phyloP scores from a whole-genome alignment of 37 sponge, comb jelly and placozoan species.

The Oscarella lobularis region DNA sequence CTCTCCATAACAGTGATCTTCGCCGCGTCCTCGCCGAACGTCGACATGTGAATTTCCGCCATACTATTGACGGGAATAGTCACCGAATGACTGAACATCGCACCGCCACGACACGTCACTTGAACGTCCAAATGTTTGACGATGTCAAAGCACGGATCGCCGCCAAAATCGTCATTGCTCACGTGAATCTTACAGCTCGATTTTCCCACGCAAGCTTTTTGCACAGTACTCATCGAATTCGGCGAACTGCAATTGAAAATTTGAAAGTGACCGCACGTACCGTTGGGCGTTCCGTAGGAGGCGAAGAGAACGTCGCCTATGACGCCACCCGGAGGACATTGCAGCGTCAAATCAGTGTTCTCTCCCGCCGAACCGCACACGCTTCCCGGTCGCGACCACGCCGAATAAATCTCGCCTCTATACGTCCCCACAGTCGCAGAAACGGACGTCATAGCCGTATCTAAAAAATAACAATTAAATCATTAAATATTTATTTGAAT shows the following conservation, averaged over 20 bases:
- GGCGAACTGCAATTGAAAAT: conserved; percentile 1
- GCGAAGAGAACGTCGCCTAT: neutral
- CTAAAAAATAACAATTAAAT: neutral
- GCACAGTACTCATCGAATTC: neutral
- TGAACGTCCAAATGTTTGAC: neutral
- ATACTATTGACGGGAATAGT: neutral
- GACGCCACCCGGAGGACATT: conserved; percentile 1
- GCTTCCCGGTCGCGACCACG: neutral
- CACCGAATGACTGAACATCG: neutral
- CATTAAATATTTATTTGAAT: neutral
- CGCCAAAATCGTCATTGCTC: neutral
- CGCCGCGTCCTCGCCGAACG: neutral
- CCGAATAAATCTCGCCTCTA: neutral
- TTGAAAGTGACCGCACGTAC: conserved; percentile 1
- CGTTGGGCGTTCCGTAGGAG: conserved; percentile 4
- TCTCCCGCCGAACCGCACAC: neutral
- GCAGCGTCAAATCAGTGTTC: neutral
- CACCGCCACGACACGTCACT: neutral
- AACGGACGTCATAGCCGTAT: neutral
- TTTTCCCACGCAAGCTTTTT: neutral
- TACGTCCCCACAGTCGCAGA: neutral
- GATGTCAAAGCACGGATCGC: conserved; percentile 4
- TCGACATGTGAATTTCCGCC: neutral
- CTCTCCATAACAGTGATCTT: neutral
- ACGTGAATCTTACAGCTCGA: neutral